These are phyloP conservation scores for Cinclus mexicanus DNA, from an alignment of 2,113 vertebrate species.

Conservation along the genomic window DNA sequence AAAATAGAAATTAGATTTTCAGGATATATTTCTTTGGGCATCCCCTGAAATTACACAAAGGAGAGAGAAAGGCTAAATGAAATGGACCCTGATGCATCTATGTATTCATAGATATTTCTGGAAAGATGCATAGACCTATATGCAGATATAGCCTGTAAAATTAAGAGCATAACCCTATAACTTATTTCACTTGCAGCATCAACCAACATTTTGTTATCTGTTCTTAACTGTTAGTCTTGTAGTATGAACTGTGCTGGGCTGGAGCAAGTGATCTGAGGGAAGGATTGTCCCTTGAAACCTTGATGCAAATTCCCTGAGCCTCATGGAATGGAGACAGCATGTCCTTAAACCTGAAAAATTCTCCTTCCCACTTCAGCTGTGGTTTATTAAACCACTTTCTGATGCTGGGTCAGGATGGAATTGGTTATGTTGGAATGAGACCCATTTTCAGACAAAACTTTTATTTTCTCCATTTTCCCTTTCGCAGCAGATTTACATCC, in stretches of 20 bases:
- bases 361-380: conserved; percentile 16
- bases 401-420: conserved; percentile 1
- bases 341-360: not conserved
- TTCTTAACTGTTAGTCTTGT: not conserved
- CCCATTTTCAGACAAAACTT: not conserved
- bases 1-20: not conserved
- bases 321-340: not conserved
- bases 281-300: not conserved
- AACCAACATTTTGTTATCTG: not conserved
- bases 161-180: not conserved
- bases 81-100: not conserved
- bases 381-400: conserved; percentile 26
- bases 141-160: not conserved
- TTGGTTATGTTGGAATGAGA: conserved; percentile 13
- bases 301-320: not conserved
- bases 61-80: not conserved
- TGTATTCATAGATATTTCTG: not conserved
- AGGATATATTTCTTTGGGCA: not conserved
- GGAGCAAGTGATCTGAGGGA: not conserved
- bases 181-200: not conserved
- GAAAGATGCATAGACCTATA: not conserved
- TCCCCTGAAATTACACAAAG: not conserved
- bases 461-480: conserved; percentile 21
- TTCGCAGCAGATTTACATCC: not conserved
- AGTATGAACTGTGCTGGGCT: not conserved